phyloP scores from a whole-genome alignment of 2,888 invertebrate genomes.

The Hermaeophaga mercurialis region DNA sequence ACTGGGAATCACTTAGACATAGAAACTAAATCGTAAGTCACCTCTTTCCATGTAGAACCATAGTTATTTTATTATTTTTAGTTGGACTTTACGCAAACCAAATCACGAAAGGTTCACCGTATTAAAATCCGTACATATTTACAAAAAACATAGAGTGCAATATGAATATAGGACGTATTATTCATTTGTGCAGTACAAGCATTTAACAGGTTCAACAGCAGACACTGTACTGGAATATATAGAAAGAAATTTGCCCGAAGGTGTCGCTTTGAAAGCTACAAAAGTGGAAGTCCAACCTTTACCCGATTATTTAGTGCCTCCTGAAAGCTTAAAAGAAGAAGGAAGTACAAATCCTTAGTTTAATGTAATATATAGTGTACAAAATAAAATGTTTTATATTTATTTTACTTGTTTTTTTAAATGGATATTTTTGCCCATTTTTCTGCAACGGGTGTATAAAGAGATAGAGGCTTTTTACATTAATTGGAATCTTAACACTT shows the following conservation, averaged over 20 bases:
- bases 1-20: slow-evolving; percentile 84
- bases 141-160: slow-evolving; percentile 93
- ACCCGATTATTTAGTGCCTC: slow-evolving; percentile 25
- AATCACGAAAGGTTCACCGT: slow-evolving; percentile 79
- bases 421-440: too few species aligned
- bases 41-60: neutral
- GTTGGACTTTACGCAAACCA: slow-evolving; percentile 75
- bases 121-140: slow-evolving; percentile 85
- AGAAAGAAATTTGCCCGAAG: slow-evolving; percentile 96
- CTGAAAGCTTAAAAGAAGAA: slow-evolving; percentile 8
- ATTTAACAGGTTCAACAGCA: slow-evolving; percentile 92
- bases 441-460: too few species aligned
- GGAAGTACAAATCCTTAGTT: too few species aligned
- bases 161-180: slow-evolving; percentile 96
- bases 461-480: too few species aligned
- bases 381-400: too few species aligned
- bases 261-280: slow-evolving; percentile 90
- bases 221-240: slow-evolving; percentile 96
- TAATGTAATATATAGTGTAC: too few species aligned
- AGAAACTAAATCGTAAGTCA: slow-evolving; percentile 70
- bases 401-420: too few species aligned
- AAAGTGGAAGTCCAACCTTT: slow-evolving; percentile 58
- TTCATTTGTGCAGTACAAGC: slow-evolving; percentile 78
- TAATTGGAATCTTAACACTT: too few species aligned
- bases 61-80: slow-evolving; percentile 58